Evolutionary conservation across 1,140 invertebrate genomes (phyloP).

Genomic region (Phenacoccus solenopsis): DNA sequence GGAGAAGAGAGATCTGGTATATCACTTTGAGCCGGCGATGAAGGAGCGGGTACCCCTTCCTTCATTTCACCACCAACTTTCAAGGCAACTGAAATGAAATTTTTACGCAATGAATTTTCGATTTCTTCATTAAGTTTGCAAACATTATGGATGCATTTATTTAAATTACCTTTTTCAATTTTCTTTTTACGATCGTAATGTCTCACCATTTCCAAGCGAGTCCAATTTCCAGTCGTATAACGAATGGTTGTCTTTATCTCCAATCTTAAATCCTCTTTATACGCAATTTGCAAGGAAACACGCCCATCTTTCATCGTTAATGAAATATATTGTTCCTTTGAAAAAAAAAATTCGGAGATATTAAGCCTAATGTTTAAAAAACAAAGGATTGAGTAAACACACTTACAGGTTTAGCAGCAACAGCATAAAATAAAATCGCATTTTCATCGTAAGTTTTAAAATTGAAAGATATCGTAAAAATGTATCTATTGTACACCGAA

Average conservation of each 20-base stretch:
- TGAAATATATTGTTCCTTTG: conserved; percentile 62
- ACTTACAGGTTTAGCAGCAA: conserved; percentile 29
- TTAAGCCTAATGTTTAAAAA: not conserved
- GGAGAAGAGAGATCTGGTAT: conserved; percentile 50
- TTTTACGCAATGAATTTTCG: not conserved
- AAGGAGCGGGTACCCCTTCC: conserved; percentile 47
- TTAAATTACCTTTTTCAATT: conserved; percentile 31
- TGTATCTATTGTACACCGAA: conserved; percentile 50
- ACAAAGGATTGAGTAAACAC: conserved; percentile 20
- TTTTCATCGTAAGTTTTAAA: conserved; percentile 81
- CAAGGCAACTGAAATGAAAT: conserved; percentile 35
- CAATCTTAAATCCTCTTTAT: conserved; percentile 46
- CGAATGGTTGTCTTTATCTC: conserved; percentile 53
- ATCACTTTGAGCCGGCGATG: conserved; percentile 37
- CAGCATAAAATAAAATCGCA: conserved; percentile 69
- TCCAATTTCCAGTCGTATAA: conserved; percentile 71
- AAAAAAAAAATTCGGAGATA: conserved; percentile 18
- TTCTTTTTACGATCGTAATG: conserved; percentile 31
- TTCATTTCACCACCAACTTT: conserved; percentile 57
- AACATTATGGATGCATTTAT: not conserved
- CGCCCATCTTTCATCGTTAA: conserved; percentile 59
- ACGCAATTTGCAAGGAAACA: conserved; percentile 60
- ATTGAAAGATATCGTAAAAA: conserved; percentile 62
- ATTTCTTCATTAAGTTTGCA: not conserved
- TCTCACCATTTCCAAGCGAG: conserved; percentile 52